Conservation (phyloP, 1,140 invertebrate genomes). For the Drosophila pseudoananassae region DNA sequence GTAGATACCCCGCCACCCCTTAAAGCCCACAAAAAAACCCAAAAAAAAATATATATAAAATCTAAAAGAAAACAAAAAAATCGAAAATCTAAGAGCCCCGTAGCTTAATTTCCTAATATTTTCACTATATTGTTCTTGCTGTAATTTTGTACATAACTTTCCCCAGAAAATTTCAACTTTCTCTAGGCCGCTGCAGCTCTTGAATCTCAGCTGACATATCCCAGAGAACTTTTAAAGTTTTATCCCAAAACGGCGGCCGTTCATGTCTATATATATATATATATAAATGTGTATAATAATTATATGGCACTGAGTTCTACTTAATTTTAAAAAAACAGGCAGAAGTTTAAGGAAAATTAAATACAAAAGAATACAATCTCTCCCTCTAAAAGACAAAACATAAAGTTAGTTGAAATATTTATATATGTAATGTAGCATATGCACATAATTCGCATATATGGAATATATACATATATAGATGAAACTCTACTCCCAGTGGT, state of each 20-base stretch:
- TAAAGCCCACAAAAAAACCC: constrained; percentile 33
- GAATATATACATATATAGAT: constrained; percentile 41
- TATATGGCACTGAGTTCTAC: constrained; percentile 82
- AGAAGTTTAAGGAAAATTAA: constrained; percentile 30
- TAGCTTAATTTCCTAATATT: constrained; percentile 73
- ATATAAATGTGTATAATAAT: constrained; percentile 70
- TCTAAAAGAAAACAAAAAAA: constrained; percentile 39
- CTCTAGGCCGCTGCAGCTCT: constrained; percentile 44
- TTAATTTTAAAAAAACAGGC: constrained; percentile 64
- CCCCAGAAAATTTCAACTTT: constrained; percentile 48
- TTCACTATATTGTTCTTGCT: constrained; percentile 56
- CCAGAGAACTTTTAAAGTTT: constrained; percentile 56
- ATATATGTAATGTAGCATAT: constrained; percentile 67
- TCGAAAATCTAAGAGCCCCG: constrained; percentile 23
- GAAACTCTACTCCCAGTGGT: constrained; percentile 75
- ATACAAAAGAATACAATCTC: constrained; percentile 6
- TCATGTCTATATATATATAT: constrained; percentile 27
- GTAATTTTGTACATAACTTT: constrained; percentile 74
- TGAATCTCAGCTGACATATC: constrained; percentile 43
- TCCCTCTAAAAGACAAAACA: constrained; percentile 40
- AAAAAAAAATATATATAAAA: constrained; percentile 44
- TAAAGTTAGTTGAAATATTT: constrained; percentile 75
- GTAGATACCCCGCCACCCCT: constrained; percentile 44
- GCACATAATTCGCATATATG: constrained; percentile 39
- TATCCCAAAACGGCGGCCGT: constrained; percentile 22